Conservation (phyloP, 2,888 invertebrate genomes). For the Agrochola lota region DNA sequence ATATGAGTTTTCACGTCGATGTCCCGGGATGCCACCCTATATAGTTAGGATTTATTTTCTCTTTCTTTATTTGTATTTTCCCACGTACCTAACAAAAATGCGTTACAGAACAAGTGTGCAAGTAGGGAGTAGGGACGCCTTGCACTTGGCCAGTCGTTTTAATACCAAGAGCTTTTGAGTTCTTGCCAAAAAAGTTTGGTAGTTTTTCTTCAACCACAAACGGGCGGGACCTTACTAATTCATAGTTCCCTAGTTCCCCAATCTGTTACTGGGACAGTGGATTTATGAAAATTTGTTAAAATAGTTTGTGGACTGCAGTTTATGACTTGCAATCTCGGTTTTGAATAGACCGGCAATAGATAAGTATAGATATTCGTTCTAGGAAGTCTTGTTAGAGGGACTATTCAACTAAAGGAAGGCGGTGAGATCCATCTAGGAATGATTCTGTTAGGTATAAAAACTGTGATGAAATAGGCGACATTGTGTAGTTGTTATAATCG, state of each 20-base stretch:
- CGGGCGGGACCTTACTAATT: constrained; percentile 61
- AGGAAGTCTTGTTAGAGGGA: not conserved
- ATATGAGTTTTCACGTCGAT: too few species aligned
- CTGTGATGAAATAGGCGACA: too few species aligned
- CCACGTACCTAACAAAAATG: not conserved
- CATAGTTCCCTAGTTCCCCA: constrained; percentile 62
- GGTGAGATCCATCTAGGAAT: too few species aligned
- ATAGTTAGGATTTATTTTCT: too few species aligned
- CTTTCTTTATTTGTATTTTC: not conserved
- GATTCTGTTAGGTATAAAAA: not conserved
- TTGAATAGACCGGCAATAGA: constrained; percentile 15
- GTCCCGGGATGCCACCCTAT: too few species aligned
- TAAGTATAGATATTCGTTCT: constrained; percentile 15
- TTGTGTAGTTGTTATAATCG: too few species aligned
- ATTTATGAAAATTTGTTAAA: constrained; percentile 67
- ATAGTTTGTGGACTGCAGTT: constrained; percentile 56
- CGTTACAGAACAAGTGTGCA: not conserved
- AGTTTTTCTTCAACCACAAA: constrained; percentile 68
- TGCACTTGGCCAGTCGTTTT: constrained; percentile 22
- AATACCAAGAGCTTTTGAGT: constrained; percentile 63
- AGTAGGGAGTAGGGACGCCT: not conserved
- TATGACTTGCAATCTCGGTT: constrained; percentile 11
- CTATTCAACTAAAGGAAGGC: constrained; percentile 8
- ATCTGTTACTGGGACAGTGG: constrained; percentile 56
- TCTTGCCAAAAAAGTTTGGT: constrained; percentile 75